Evolutionary conservation across 1,140 invertebrate genomes (phyloP).

Genomic region (Ceratosolen solmsi): DNA sequence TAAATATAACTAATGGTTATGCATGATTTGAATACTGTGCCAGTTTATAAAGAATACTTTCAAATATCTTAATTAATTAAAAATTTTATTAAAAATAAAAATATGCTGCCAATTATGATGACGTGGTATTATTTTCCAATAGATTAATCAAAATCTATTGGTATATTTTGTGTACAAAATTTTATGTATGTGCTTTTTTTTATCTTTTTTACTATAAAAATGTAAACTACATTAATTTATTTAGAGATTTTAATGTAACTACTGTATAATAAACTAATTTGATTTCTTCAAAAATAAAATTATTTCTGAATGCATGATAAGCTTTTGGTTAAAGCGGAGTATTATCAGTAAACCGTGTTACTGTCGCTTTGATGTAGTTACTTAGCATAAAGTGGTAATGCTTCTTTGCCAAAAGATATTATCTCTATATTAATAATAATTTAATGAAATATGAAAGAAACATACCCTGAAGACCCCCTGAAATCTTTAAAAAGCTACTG

Average conservation of each 20-base stretch:
- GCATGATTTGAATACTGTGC: conserved; percentile 41
- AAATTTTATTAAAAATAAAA: neutral
- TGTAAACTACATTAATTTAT: conserved; percentile 24
- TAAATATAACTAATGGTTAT: conserved; percentile 29
- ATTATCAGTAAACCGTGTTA: conserved; percentile 42
- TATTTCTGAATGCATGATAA: conserved; percentile 42
- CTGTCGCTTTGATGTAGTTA: conserved; percentile 42
- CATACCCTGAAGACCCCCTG: conserved; percentile 58
- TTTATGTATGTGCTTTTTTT: conserved; percentile 40
- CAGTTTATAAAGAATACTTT: conserved; percentile 24
- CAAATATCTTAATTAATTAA: conserved; percentile 24
- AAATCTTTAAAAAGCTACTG: conserved; percentile 56
- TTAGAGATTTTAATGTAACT: conserved; percentile 22
- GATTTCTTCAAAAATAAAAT: conserved; percentile 21
- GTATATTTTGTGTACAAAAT: conserved; percentile 23
- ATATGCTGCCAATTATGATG: conserved; percentile 36
- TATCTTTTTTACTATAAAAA: conserved; percentile 13
- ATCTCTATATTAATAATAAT: conserved; percentile 43
- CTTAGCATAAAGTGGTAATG: conserved; percentile 45
- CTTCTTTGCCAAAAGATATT: conserved; percentile 45
- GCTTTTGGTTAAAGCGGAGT: conserved; percentile 44
- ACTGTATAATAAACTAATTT: conserved; percentile 12
- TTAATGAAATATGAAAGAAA: conserved; percentile 41
- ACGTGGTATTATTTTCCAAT: conserved; percentile 27
- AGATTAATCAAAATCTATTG: conserved; percentile 14